These are phyloP conservation scores for Drepana falcataria DNA, from an alignment of 2,888 invertebrate genomes.

Conservation along the genomic window DNA sequence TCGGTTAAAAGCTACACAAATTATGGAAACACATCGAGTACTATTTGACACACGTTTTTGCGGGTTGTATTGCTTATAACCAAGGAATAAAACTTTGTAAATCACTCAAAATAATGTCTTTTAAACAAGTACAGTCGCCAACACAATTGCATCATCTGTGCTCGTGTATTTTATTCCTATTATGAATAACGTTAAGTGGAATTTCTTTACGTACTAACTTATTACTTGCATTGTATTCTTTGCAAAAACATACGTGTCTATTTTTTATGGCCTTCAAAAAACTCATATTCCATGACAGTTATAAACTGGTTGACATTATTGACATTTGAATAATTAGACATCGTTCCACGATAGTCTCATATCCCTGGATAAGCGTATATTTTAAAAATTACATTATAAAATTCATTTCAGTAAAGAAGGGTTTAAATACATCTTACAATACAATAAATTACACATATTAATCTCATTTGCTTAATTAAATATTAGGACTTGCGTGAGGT, in stretches of 20 bases:
- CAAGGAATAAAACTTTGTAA: constrained; percentile 3
- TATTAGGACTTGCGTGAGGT: constrained; percentile 42
- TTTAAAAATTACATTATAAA: background rate
- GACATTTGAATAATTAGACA: background rate
- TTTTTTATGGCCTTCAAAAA: too few relatives aligned
- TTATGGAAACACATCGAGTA: too few relatives aligned
- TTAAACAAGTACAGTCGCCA: constrained; percentile 32
- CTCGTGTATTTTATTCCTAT: constrained; percentile 3
- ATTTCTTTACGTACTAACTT: too few relatives aligned
- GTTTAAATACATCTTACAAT: background rate
- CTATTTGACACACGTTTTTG: too few relatives aligned
- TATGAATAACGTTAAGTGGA: constrained; percentile 8
- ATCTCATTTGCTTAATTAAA: constrained; percentile 15
- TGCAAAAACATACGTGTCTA: background rate
- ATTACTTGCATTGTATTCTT: background rate
- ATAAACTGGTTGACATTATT: background rate
- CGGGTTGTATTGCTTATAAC: background rate
- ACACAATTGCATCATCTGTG: constrained; percentile 12
- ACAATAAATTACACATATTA: background rate
- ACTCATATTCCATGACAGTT: background rate
- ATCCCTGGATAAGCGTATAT: background rate
- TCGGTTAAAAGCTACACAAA: too few relatives aligned
- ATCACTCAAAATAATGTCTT: constrained; percentile 32
- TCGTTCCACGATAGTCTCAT: background rate
- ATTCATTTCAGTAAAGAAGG: background rate